Evolutionary conservation across 2,797 vertebrate species (phyloP).

Genomic region (Pelobates cultripes): DNA sequence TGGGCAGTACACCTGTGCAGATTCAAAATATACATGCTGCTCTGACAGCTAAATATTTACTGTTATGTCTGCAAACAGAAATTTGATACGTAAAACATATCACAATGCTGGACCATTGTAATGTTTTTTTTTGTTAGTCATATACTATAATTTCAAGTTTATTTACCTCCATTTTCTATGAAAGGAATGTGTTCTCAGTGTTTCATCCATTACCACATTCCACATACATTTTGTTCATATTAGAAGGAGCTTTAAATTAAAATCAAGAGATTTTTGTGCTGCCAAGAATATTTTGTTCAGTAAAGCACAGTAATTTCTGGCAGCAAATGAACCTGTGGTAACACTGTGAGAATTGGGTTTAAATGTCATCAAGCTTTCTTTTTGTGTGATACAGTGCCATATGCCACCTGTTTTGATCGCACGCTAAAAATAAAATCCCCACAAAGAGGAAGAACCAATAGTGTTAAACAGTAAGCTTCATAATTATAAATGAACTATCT

Average conservation of each 20-base stretch:
- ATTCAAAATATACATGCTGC: neutral
- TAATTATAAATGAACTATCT: slow-evolving; percentile 51
- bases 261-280: slow-evolving; percentile 16
- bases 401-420: slow-evolving; percentile 54
- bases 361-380: slow-evolving; percentile 44
- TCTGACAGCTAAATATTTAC: neutral
- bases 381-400: slow-evolving; percentile 43
- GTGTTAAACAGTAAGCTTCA: slow-evolving; percentile 53
- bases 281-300: slow-evolving; percentile 16
- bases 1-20: neutral
- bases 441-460: slow-evolving; percentile 43
- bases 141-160: no score
- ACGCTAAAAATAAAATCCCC: slow-evolving; percentile 48
- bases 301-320: slow-evolving; percentile 19
- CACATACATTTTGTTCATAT: neutral
- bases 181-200: neutral
- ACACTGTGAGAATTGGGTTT: slow-evolving; percentile 41
- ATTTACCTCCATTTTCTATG: no score
- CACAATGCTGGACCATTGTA: no score
- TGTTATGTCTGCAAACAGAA: no score
- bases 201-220: neutral
- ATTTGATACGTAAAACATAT: no score
- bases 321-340: slow-evolving; percentile 19
- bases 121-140: no score
- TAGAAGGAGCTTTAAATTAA: neutral